Base-by-base conservation (phyloP, 2,797 vertebrate species). In the Helarctos malayanus region DNA sequence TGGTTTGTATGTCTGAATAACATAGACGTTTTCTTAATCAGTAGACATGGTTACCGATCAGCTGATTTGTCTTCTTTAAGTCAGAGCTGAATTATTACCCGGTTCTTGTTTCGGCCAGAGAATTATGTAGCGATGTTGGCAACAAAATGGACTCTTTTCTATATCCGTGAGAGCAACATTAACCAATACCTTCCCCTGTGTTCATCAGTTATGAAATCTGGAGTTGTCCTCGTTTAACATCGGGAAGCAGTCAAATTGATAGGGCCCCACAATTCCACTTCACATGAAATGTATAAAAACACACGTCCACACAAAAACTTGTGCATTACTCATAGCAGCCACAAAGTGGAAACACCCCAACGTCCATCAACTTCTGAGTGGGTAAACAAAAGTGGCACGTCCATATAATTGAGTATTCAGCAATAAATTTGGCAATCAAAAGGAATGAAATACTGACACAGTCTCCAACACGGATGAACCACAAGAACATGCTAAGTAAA, bases 221-320 rank as follows among this genome's bases (percentile, higher is more conserved):
- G 38, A 38, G 5, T 11, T 65, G 45, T 41, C 80, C n/a, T 84
- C 69, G 29, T 83, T 61, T 23, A 86, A 76, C 57, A 56, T 0
- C 85, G 89, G 88, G 85, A 90, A 71, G 8, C 3, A 69, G 65
- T 54, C 23, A 73, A 73, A 81, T 75, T 63, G 16, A 90, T 38
- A 69, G 41, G n/a, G 84, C 12, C 68, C 5, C 56, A 29, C 10
- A 41, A 35, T 75, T 57, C 61, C 23, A 38, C 10, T 56, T 38
- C 23, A 7, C 35, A 11, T 45, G 89, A 87, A 84, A 92, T 94
- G 45, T n/a, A 29, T 79, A 65, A 65, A 94, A 95, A 75, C 41
- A 90, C 19, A 76, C 10, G 9, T 56, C 21, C 45, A 7, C 6
- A 75, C 18, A 83, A 89, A 85, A 91, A 35, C 1, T 2, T 68